phyloP scores from a whole-genome alignment of 1,140 invertebrate species.

The Cataglyphis hispanica region DNA sequence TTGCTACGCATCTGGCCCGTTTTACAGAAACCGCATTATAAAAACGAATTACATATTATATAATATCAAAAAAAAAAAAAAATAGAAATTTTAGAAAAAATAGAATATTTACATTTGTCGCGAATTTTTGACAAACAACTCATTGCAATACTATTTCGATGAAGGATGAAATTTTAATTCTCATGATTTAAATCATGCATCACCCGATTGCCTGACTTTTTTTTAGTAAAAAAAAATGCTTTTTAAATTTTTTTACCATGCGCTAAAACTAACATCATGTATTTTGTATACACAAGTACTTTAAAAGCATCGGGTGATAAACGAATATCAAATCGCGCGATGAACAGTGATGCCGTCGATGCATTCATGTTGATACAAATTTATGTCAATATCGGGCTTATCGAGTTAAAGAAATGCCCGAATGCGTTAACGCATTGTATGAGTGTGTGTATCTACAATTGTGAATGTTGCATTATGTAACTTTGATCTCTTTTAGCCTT shows the following conservation, averaged over 20 bases:
- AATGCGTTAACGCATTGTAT: background rate
- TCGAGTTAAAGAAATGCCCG: background rate
- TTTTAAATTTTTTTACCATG: background rate
- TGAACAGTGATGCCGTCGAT: background rate
- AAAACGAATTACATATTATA: background rate
- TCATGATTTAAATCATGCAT: background rate
- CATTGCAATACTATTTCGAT: background rate
- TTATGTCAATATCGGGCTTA: background rate
- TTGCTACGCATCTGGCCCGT: no score
- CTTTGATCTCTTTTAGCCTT: background rate
- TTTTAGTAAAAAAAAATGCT: background rate
- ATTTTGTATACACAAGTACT: background rate
- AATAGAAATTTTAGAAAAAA: background rate
- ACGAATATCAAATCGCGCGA: background rate
- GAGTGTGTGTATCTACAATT: background rate
- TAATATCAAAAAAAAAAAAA: background rate
- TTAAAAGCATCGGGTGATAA: background rate
- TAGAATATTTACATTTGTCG: background rate
- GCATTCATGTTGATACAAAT: constrained; percentile 17
- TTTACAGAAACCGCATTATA: background rate
- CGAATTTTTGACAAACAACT: no score
- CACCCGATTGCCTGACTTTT: background rate
- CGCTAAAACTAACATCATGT: background rate
- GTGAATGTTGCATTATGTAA: background rate
- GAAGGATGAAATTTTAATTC: background rate